Percentiles rank a stretch among this genome's conserved stretches.
These are phyloP conservation scores for Tautogolabrus adspersus DNA, from an alignment of 2,113 vertebrate genomes.

Conservation along the genomic window DNA sequence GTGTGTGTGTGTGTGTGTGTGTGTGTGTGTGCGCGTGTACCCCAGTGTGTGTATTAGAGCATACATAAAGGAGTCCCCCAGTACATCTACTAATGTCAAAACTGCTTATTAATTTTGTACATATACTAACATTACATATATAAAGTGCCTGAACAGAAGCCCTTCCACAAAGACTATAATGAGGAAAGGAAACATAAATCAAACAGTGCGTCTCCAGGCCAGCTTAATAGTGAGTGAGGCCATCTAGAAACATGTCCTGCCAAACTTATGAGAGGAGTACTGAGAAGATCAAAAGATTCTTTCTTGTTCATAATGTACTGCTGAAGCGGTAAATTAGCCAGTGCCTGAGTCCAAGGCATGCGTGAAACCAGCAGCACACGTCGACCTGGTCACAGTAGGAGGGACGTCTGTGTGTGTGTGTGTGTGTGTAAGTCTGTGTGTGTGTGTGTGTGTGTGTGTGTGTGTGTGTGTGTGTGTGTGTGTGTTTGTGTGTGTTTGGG, in stretches of 20 bases:
- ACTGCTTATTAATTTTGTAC: conserved; percentile 46
- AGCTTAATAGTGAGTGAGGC: conserved; percentile 62
- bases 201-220: conserved; percentile 61
- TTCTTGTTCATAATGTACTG: conserved; percentile 79
- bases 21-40: not conserved
- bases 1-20: conserved; percentile 6
- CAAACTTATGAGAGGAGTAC: conserved; percentile 73
- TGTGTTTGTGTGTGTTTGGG: conserved; percentile 35
- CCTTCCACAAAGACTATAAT: conserved; percentile 49
- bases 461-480: conserved; percentile 38
- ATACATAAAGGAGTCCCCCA: conserved; percentile 18
- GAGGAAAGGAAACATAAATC: conserved; percentile 63
- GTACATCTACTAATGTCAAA: conserved; percentile 42
- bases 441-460: conserved; percentile 38
- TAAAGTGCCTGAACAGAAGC: conserved; percentile 44
- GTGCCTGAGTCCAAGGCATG: conserved; percentile 82
- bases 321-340: conserved; percentile 81
- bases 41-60: conserved; percentile 1
- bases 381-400: conserved; percentile 75
- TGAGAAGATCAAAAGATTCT: conserved; percentile 78
- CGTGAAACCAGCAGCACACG: conserved; percentile 82
- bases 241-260: conserved; percentile 76
- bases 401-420: conserved; percentile 46
- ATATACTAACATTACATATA: conserved; percentile 43
- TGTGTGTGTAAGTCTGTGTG: conserved; percentile 40